Evolutionary conservation across 2,113 vertebrate species (phyloP), one percentile per base, ranked within the genome.

Genomic region (Oncorhynchus clarkii): DNA sequence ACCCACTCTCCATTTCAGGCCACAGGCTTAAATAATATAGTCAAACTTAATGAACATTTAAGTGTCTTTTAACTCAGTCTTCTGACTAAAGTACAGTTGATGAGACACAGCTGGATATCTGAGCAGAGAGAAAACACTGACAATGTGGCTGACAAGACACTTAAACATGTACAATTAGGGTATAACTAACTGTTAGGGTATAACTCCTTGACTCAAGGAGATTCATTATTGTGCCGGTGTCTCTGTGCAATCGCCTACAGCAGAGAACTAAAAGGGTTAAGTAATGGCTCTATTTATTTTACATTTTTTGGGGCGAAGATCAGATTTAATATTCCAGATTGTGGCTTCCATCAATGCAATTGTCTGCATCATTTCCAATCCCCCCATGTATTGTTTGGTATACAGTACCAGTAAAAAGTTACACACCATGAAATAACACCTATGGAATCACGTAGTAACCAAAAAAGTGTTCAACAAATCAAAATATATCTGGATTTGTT

Each of bases 11-110:
- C 64, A 69, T 78, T 81, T 84, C 70, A 75, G 71, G 71, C 78
- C 77, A 86, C 68, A 20, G 45, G 67, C 65, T 34, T 81, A 14
- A 79, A 88, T 81, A 60, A 84, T 84, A 74, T 26, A 66, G 24
- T 22, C 59, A 59, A 22, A 13, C 6, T 2, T 74, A 80, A 83
- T 79, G 70, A 87, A 67, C 51, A 27, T 57, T 75, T 31, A 20
- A 67, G 67, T 24, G 64, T 66, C 9, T 24, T 13, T n/a, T 66
- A 22, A 66, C 12, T 51, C 2, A 51, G 14, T 14, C 34, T 9
- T 39, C 34, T 39, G 34, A 39, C 34, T 2, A 8, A 7, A 39
- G 34, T 39, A 39, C 49, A 66, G 11, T 16, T 22, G 24, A 9
- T 26, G 8, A 11, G 22, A 66, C 64, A 60, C 20, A 22, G 59